Percentiles rank a stretch among this genome's conserved stretches.
Conservation (phyloP, 1,140 invertebrate genomes). For the Bombus pyrosoma region DNA sequence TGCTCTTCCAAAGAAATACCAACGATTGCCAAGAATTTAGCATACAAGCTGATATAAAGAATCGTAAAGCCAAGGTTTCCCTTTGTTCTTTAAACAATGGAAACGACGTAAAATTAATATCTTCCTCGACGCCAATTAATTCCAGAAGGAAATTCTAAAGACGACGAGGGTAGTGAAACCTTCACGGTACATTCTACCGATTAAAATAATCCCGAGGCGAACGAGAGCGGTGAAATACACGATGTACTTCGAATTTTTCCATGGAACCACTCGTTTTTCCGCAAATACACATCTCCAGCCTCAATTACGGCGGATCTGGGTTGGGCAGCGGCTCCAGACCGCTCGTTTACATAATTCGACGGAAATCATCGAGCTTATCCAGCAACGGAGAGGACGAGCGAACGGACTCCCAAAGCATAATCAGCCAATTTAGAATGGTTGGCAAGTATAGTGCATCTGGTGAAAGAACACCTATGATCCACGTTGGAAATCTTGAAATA, state of each 20-base stretch:
- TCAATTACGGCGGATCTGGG: conserved; percentile 57
- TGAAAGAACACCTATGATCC: background rate
- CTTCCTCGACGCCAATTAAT: background rate
- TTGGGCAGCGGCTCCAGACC: conserved; percentile 30
- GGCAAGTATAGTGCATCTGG: background rate
- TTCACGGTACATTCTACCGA: background rate
- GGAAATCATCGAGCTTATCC: conserved; percentile 54
- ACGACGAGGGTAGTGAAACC: background rate
- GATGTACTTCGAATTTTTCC: conserved; percentile 29
- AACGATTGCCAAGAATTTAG: too few species aligned
- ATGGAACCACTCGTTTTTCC: conserved; percentile 40
- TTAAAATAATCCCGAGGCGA: conserved; percentile 14
- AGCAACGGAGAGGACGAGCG: conserved; percentile 10
- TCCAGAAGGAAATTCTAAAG: background rate
- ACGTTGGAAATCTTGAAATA: background rate
- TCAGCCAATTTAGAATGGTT: conserved; percentile 37
- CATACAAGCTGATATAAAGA: too few species aligned
- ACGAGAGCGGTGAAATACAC: background rate
- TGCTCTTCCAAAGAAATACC: too few species aligned
- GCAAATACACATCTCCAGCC: conserved; percentile 24
- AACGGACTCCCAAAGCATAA: conserved; percentile 32
- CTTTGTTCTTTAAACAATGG: background rate
- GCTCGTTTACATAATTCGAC: conserved; percentile 64
- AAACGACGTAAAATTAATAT: background rate
- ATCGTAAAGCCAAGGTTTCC: background rate